These are phyloP conservation scores for Microctonus brassicae DNA, from an alignment of 2,888 invertebrate species.

Conservation along the genomic window DNA sequence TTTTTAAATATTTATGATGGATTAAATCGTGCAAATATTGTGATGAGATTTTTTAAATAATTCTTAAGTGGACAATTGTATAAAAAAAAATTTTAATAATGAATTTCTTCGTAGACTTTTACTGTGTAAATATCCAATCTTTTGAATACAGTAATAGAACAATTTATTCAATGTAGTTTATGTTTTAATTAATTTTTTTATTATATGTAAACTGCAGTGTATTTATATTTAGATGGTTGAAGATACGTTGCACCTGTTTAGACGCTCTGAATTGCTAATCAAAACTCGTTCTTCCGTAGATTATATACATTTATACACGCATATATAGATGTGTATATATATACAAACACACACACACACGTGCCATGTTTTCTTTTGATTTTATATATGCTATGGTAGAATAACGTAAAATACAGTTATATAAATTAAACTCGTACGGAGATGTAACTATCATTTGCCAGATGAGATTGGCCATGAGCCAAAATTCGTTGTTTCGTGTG, in stretches of 20 bases:
- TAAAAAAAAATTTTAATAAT: too few species aligned
- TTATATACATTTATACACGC: conserved; percentile 21
- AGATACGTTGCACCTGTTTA: conserved; percentile 28
- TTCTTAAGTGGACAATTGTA: too few species aligned
- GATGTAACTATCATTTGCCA: conserved; percentile 43
- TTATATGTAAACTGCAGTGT: background rate
- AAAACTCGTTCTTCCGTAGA: background rate
- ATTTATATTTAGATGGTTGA: background rate
- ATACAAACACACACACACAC: conserved; percentile 29
- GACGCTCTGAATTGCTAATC: conserved; percentile 21
- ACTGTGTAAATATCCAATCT: too few species aligned
- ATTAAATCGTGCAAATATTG: too few species aligned
- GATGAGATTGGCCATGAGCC: conserved; percentile 56
- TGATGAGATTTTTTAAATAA: too few species aligned
- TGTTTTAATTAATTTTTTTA: too few species aligned
- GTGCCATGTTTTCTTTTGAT: conserved; percentile 19
- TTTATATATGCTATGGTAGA: conserved; percentile 47
- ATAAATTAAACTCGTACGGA: conserved; percentile 67
- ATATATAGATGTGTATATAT: too few species aligned
- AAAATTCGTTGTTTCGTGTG: conserved; percentile 51
- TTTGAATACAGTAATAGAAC: too few species aligned
- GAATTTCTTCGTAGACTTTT: too few species aligned
- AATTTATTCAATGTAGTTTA: too few species aligned
- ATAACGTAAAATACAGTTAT: conserved; percentile 66
- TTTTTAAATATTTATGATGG: too few species aligned